phyloP scores from a whole-genome alignment of 2,113 vertebrate genomes.

The Theristicus caerulescens region DNA sequence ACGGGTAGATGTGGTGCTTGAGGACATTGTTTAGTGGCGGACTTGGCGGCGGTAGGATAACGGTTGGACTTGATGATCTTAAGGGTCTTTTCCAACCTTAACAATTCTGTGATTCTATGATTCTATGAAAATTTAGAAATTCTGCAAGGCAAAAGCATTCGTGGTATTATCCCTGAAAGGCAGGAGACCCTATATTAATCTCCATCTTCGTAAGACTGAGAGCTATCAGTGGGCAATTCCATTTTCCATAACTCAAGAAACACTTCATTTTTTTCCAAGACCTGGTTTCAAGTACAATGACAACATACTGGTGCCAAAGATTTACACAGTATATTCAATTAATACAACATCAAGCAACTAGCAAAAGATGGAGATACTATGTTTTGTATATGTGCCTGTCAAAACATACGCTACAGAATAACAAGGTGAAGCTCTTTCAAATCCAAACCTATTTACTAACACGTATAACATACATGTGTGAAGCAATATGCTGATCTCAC shows the following conservation, averaged over 20 bases:
- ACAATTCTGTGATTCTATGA: too few relatives aligned
- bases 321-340: background rate
- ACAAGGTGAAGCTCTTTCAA: background rate
- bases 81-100: too few relatives aligned
- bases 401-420: background rate
- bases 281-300: background rate
- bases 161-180: background rate
- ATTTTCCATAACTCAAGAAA: background rate
- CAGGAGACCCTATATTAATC: background rate
- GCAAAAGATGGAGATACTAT: background rate
- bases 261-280: background rate
- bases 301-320: background rate
- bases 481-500: background rate
- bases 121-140: background rate
- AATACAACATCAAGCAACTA: background rate
- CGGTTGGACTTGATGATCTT: too few relatives aligned
- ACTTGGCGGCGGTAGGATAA: too few relatives aligned
- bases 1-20: too few relatives aligned
- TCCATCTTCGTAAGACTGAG: background rate
- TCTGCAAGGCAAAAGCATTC: background rate
- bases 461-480: fast-evolving
- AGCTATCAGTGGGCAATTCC: background rate
- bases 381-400: background rate
- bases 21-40: too few relatives aligned
- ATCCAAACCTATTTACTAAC: background rate